Evolutionary conservation across 2,888 invertebrate genomes (phyloP).

Genomic region (Orchestes rusci): DNA sequence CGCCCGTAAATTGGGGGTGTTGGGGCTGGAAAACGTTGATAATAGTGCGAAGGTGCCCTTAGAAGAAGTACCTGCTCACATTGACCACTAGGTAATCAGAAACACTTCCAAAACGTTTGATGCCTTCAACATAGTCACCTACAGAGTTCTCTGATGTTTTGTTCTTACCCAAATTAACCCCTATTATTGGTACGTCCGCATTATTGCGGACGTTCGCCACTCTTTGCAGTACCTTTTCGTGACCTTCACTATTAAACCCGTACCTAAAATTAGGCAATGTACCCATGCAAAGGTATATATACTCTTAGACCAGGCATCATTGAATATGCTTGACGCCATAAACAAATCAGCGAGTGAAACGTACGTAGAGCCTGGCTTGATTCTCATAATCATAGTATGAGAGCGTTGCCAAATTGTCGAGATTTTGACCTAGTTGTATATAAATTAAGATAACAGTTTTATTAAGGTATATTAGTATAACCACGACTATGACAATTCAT

Average conservation of each 20-base stretch:
- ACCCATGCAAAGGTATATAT: no score
- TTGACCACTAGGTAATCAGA: conserved; percentile 97
- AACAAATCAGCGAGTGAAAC: no score
- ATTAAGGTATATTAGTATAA: no score
- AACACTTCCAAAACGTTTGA: conserved; percentile 69
- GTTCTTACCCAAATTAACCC: conserved; percentile 96
- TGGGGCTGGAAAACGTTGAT: conserved; percentile 62
- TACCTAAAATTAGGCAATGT: conserved; percentile 48
- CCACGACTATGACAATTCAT: no score
- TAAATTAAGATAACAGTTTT: no score
- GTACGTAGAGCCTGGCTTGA: no score
- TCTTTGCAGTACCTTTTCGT: conserved; percentile 63
- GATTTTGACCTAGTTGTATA: no score
- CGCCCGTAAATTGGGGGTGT: conserved; percentile 84
- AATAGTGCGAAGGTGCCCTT: background rate
- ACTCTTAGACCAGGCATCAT: no score
- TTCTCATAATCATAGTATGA: no score
- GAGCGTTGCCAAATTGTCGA: no score
- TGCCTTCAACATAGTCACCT: conserved; percentile 79
- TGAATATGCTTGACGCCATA: no score
- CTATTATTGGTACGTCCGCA: conserved; percentile 48
- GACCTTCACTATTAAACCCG: conserved; percentile 95
- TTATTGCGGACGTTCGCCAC: conserved; percentile 51
- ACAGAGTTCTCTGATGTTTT: conserved; percentile 69
- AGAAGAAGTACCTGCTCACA: conserved; percentile 76